Percentiles rank a stretch among this genome's conserved stretches.
Evolutionary conservation across 2,113 vertebrate genomes (phyloP).

Genomic region (Mus pahari): DNA sequence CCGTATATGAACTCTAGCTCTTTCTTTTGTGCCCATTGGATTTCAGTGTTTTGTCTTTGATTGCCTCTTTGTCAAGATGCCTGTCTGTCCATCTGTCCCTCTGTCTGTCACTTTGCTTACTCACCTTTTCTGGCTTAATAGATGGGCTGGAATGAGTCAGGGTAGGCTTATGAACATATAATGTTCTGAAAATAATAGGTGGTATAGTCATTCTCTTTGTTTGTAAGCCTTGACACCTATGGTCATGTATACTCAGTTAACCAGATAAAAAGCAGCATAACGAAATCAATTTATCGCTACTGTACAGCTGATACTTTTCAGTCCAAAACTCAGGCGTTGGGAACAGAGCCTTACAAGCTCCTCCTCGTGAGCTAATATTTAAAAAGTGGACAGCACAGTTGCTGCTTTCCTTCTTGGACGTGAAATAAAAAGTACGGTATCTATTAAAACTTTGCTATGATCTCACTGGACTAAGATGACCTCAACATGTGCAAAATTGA

Average conservation of each 20-base stretch:
- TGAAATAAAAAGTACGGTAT: conserved; percentile 34
- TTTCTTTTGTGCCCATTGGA: not conserved
- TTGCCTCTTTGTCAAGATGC: not conserved
- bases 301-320: conserved; percentile 12
- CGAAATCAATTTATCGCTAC: not conserved
- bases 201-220: not conserved
- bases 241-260: not conserved
- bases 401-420: conserved; percentile 41
- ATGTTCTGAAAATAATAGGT: not conserved
- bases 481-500: conserved; percentile 16
- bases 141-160: not conserved
- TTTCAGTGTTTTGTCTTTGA: not conserved
- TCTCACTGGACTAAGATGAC: conserved; percentile 22
- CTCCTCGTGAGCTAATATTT: conserved; percentile 16
- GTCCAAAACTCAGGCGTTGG: not conserved
- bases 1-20: not conserved
- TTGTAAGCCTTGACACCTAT: not conserved
- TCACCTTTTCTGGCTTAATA: not conserved
- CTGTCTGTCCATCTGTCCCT: not conserved
- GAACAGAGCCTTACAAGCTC: not conserved
- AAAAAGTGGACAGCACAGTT: not conserved
- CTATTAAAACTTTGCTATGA: not conserved
- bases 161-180: not conserved
- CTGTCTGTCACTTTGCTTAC: not conserved
- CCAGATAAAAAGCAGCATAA: not conserved